These are phyloP conservation scores for Hermaeophaga mercurialis DNA, from an alignment of 2,888 invertebrate genomes.

Conservation along the genomic window DNA sequence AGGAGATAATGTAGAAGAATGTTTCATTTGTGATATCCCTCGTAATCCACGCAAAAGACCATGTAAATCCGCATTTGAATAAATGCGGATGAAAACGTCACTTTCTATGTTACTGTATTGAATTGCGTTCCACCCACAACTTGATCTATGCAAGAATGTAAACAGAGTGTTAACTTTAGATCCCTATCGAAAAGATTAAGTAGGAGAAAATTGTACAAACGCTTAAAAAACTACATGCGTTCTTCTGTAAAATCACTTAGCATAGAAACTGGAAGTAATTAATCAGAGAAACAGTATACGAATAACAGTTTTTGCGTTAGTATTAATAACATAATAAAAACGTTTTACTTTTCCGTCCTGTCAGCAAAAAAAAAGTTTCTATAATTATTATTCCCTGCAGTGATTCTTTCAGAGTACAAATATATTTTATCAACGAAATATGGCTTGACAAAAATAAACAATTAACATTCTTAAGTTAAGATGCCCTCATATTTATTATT, in stretches of 20 bases:
- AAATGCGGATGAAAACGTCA: constrained; percentile 16
- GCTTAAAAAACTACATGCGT: not conserved
- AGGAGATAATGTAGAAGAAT: too few relatives aligned
- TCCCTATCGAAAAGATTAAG: constrained; percentile 15
- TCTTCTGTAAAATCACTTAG: not conserved
- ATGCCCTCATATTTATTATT: constrained; percentile 12
- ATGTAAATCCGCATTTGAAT: constrained; percentile 14
- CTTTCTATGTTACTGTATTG: constrained; percentile 22
- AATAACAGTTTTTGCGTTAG: too few relatives aligned
- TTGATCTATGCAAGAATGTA: constrained; percentile 22
- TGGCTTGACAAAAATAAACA: not conserved
- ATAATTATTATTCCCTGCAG: not conserved
- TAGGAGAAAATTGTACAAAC: constrained; percentile 11
- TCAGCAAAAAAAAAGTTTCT: too few relatives aligned
- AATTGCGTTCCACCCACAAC: constrained; percentile 25
- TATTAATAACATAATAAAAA: too few relatives aligned
- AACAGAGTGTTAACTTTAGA: constrained; percentile 23
- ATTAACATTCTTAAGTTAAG: not conserved
- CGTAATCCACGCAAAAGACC: constrained; percentile 6
- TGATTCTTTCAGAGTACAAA: not conserved
- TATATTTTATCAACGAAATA: not conserved
- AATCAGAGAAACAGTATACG: too few relatives aligned
- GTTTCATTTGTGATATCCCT: too few relatives aligned
- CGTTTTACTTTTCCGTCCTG: too few relatives aligned
- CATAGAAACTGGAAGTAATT: too few relatives aligned